A percentile compares a stretch with the other conserved stretches of the same genome.
phyloP scores from a whole-genome alignment of 92 coral and sea anemone genomes.

The Galaxea fascicularis region DNA sequence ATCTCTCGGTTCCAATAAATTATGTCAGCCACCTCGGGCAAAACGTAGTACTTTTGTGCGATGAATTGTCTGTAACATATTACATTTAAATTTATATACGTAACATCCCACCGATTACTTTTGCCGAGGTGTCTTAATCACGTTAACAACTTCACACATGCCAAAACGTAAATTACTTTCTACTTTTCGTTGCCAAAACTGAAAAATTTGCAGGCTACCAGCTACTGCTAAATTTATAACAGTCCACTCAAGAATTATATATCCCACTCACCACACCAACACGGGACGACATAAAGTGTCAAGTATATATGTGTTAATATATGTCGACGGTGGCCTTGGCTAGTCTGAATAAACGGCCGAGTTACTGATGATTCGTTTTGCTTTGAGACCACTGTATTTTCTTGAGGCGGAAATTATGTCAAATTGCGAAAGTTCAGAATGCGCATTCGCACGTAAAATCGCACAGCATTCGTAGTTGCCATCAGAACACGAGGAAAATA shows the following conservation, averaged over 20 bases:
- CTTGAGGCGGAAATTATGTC: not conserved
- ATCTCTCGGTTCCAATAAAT: not conserved
- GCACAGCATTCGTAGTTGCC: not conserved
- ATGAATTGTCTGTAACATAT: too few species aligned
- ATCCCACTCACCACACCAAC: not conserved
- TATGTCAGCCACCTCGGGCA: not conserved
- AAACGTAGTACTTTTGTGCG: constrained; percentile 1
- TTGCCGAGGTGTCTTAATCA: not conserved
- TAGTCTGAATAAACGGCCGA: not conserved
- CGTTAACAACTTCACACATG: not conserved
- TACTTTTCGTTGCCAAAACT: not conserved
- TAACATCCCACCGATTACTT: too few species aligned
- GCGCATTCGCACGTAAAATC: constrained; percentile 7
- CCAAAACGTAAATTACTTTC: not conserved
- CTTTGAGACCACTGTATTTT: not conserved
- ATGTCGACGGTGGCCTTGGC: not conserved
- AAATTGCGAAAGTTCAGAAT: not conserved
- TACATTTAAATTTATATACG: too few species aligned
- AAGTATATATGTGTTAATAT: not conserved
- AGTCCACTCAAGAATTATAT: not conserved
- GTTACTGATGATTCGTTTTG: not conserved
- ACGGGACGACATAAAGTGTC: not conserved
- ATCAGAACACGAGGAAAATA: not conserved
- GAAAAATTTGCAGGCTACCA: not conserved
- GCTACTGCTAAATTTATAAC: not conserved